Conservation (phyloP, 1,140 invertebrate genomes). For the Magallana gigas region DNA sequence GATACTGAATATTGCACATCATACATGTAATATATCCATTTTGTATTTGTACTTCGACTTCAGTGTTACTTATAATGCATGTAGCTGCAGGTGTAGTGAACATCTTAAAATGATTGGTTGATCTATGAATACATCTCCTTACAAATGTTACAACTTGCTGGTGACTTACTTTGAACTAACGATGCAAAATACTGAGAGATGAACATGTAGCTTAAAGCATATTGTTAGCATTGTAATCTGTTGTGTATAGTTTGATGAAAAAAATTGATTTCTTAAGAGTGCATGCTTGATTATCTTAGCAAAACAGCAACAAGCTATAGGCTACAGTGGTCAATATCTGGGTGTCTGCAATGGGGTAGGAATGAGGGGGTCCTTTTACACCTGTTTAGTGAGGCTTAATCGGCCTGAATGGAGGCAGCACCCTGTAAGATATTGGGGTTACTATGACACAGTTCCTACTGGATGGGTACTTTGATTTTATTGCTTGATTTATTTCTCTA, state of each 20-base stretch:
- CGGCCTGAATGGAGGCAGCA: not conserved
- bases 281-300: constrained; percentile 2
- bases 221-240: not conserved
- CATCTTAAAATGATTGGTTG: too few species aligned
- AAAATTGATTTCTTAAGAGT: not conserved
- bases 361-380: not conserved
- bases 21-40: too few species aligned
- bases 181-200: too few species aligned
- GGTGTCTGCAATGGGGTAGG: not conserved
- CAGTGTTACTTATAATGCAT: too few species aligned
- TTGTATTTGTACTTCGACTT: too few species aligned
- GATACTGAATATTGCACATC: too few species aligned
- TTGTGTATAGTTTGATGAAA: not conserved
- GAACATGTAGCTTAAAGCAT: too few species aligned
- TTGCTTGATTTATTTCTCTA: constrained; percentile 11
- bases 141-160: too few species aligned
- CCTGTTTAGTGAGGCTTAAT: not conserved
- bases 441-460: not conserved
- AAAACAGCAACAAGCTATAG: constrained; percentile 1
- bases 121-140: too few species aligned
- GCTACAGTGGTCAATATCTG: not conserved
- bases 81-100: too few species aligned
- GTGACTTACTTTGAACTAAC: too few species aligned
- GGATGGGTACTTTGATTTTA: constrained; percentile 13
- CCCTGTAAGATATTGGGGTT: constrained; percentile 6